Conservation (phyloP, 2,113 vertebrate genomes). For the Octodon degus region DNA sequence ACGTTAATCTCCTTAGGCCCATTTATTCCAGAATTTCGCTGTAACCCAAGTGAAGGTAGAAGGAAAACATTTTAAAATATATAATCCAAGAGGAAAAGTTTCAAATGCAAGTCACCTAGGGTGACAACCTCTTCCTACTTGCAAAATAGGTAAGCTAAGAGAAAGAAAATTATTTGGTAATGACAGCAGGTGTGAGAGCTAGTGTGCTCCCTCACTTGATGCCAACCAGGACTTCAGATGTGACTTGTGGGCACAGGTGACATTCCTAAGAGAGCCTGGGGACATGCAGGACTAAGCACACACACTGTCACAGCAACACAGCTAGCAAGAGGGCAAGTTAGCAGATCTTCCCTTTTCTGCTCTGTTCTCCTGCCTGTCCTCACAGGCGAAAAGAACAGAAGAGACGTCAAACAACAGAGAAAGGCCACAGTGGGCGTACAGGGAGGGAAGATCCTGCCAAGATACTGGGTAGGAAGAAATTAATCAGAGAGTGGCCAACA, state of each 20-base stretch:
- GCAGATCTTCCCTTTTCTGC: not conserved
- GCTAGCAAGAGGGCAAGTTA: not conserved
- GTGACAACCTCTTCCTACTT: not conserved
- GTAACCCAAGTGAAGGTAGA: not conserved
- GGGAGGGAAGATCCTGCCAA: not conserved
- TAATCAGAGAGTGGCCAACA: not conserved
- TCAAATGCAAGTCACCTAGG: not conserved
- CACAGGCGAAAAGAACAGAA: not conserved
- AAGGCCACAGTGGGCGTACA: not conserved
- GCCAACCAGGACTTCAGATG: not conserved
- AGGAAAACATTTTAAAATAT: not conserved
- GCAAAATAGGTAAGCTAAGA: not conserved
- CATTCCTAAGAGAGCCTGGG: not conserved
- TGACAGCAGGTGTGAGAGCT: not conserved
- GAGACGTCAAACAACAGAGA: not conserved
- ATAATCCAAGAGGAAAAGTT: not conserved
- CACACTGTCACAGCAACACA: not conserved
- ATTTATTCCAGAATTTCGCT: not conserved
- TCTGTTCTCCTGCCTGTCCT: not conserved
- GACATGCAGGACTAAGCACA: not conserved
- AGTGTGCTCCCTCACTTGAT: not conserved
- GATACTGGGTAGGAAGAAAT: not conserved
- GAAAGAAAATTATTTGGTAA: conserved; percentile 32
- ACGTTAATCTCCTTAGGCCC: not conserved
- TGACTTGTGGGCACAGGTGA: not conserved